A percentile compares a stretch with the other conserved stretches of the same genome.
phyloP scores from a whole-genome alignment of 2,113 vertebrate genomes.

The Colinus virginianus region DNA sequence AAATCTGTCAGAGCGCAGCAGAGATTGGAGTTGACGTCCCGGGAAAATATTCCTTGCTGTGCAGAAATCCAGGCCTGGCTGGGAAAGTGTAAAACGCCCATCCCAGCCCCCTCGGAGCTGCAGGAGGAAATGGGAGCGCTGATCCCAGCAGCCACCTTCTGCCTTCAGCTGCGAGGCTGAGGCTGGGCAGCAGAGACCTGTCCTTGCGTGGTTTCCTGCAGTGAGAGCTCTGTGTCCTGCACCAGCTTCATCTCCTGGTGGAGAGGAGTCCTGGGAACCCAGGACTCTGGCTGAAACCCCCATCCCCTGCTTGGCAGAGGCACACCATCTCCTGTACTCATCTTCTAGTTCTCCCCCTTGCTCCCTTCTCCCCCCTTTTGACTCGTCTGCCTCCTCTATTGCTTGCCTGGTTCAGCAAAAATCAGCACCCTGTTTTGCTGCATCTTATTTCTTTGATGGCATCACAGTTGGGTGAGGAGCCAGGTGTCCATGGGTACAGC shows the following conservation, averaged over 20 bases:
- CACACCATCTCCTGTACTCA: neutral
- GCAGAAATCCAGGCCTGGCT: constrained; percentile 78
- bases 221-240: neutral
- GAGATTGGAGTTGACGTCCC: constrained; percentile 83
- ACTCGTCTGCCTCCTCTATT: neutral
- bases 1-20: constrained; percentile 83
- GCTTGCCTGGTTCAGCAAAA: neutral
- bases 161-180: neutral
- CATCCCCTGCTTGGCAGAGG: neutral
- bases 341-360: neutral
- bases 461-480: neutral
- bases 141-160: neutral
- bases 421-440: neutral
- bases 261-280: neutral
- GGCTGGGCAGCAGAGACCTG: neutral
- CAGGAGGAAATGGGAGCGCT: constrained; percentile 6
- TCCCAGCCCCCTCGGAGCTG: constrained; percentile 34
- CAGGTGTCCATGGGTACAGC: neutral
- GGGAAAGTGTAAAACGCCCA: constrained; percentile 74
- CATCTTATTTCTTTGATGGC: neutral
- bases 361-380: neutral
- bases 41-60: constrained; percentile 79
- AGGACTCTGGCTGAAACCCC: neutral
- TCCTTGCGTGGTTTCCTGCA: neutral
- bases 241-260: neutral